Conservation (phyloP, 2,888 invertebrate genomes). For the Lissocephala sabroskyi region DNA sequence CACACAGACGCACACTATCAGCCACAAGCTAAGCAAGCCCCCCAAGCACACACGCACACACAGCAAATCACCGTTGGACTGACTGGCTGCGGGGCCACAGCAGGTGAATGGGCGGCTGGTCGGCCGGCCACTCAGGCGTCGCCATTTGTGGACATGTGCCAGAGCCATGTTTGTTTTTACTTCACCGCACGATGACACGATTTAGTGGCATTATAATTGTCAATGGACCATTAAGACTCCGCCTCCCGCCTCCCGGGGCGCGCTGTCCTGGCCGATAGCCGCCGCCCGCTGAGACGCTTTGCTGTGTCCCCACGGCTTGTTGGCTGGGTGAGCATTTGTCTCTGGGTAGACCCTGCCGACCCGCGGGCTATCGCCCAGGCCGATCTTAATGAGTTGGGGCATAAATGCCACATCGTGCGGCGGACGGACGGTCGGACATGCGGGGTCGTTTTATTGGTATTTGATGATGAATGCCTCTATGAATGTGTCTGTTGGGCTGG, state of each 20-base stretch:
- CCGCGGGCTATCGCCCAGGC: not conserved
- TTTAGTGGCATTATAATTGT: conserved; percentile 60
- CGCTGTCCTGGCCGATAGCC: conserved; percentile 4
- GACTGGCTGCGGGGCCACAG: too few species aligned
- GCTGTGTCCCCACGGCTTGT: conserved; percentile 1
- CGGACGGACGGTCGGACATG: not conserved
- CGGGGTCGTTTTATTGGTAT: not conserved
- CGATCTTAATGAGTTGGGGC: too few species aligned
- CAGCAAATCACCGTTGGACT: conserved; percentile 5
- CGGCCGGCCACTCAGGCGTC: too few species aligned
- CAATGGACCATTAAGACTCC: conserved; percentile 49
- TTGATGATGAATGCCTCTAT: conserved; percentile 1
- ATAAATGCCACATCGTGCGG: conserved; percentile 2
- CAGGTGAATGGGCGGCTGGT: too few species aligned
- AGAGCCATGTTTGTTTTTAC: conserved; percentile 30
- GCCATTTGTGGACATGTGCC: conserved; percentile 16
- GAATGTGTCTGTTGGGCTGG: too few species aligned
- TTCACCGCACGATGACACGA: conserved; percentile 28
- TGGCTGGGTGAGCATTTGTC: not conserved
- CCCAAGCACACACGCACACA: conserved; percentile 10
- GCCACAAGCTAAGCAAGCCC: conserved; percentile 9
- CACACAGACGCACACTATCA: not conserved
- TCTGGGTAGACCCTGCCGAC: too few species aligned
- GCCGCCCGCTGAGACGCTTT: not conserved
- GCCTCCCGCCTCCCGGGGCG: not conserved